Evolutionary conservation across 2,888 invertebrate species (phyloP), one percentile per base, ranked within the genome.

Genomic region (Dione vanillae): DNA sequence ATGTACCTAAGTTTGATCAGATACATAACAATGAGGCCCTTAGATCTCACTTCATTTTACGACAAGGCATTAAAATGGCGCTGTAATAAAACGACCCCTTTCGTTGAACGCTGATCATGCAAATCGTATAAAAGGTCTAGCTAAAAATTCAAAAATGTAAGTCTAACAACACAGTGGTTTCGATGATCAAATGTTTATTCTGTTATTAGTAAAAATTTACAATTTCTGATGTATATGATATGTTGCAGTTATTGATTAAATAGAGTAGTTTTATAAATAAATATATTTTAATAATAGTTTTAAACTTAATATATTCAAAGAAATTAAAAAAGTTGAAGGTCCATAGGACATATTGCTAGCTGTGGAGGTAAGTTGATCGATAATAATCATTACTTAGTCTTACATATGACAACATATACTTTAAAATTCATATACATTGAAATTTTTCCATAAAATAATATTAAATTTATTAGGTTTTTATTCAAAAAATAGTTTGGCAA

Each of bases 1-100:
- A 40, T 35, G 52, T 52, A 35, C 14, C 54, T 16, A 37, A 52
- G 67, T 52, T 54, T 16, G 61, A 70, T 70, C 70, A 54, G 70
- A 66, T 54, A 66, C 61, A 70, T 67, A 67, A 14, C 51, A 67
- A 67, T 51, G 61, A 67, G 65, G 43, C 43, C 59, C 66, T 70
- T 61, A 52, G 69, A 70, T 59, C 72, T 76, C 75, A 77, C 78
- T 80, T 73, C 76, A 75, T 79, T 83, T 85, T 83, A 83, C 77
- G 78, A 78, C 70, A 76, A 77, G 74, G 69, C 70, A 69, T 75
- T 81, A 82, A 81, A 81, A 80, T 79, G 78, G 72, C 77, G 77
- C 78, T 73, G 69, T 65, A 72, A 73, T 76, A 74, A 76, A 76
- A 72, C 62, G 69, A 68, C 71, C 71, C 71, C 74, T 72, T 72